Base-by-base conservation (phyloP, 2,888 invertebrate species). In the Alentia gelatinosa region DNA sequence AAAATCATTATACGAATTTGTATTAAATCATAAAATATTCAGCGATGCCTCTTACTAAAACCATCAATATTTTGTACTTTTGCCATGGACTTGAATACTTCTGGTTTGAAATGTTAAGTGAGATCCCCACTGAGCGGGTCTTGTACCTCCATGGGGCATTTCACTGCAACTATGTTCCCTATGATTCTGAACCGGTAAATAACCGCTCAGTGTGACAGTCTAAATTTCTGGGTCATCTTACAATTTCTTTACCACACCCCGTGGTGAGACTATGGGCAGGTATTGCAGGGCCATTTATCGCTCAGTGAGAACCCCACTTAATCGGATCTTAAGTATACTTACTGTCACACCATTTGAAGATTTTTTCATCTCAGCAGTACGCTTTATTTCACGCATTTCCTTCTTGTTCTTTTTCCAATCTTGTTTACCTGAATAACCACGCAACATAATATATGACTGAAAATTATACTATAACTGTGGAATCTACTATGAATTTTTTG, bases 371-470 rank as follows among this genome's bases (percentile, higher is more conserved):
- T 56, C 56, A n/a, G 56, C 56, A n/a, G 19, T 19, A 19, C 56
- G 56, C n/a, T 56, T 56, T 19, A n/a, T n/a, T n/a, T 56, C 56
- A 56, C 56, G 56, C n/a, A 56, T n/a, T 3, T 56, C 56, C 56
- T 56, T 56, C 56, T 56, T 56, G n/a, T n/a, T 56, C 56, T 56
- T 56, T n/a, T 56, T 56, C 56, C 56, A 56, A n/a, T 56, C 56
- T 56, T 56, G 56, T 56, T 56, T 56, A 3, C 56, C 56, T 56
- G n/a, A 4, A 5, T 56, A 3, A 5, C 3, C n/a, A n/a, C 56
- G n/a, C 5, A 47, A 19, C 9, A 19, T 12, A 47, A 19, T 47
- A 12, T 19, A 12, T 47, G 19, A 47, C 19, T 47, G 19, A 19
- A 47, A 47, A 47, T 47, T 19, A 47, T 12, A 47, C 9, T 47